A percentile compares a stretch with the other conserved stretches of the same genome.
Evolutionary conservation across 53 echinoderm and acorn worm genomes (phyloP).

Genomic region (Echinarachnius parma): DNA sequence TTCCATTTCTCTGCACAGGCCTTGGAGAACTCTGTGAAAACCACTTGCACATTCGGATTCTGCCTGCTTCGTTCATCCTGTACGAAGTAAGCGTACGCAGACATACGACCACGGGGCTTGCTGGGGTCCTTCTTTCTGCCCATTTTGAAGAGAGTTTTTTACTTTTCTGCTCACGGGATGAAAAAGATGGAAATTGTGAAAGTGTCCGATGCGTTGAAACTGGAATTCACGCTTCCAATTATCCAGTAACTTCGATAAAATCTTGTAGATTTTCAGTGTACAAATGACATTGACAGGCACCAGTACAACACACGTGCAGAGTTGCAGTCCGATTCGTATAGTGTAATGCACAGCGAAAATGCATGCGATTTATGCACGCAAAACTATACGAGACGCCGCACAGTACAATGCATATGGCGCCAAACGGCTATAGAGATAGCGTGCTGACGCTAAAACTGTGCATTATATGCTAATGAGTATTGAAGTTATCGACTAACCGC

Average conservation of each 20-base stretch:
- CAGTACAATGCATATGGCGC: constrained; percentile 44
- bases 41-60: constrained; percentile 51
- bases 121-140: constrained; percentile 65
- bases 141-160: constrained; percentile 31
- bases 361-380: too few relatives aligned
- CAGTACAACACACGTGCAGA: too few relatives aligned
- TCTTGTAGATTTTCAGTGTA: too few relatives aligned
- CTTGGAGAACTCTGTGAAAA: constrained; percentile 92
- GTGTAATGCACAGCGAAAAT: too few relatives aligned
- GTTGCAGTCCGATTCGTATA: too few relatives aligned
- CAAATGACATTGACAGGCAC: too few relatives aligned
- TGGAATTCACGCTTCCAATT: too few relatives aligned
- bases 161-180: too few relatives aligned
- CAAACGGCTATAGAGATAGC: constrained; percentile 12
- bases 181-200: too few relatives aligned
- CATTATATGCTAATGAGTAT: constrained; percentile 35
- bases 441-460: constrained; percentile 38
- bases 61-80: constrained; percentile 61
- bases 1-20: constrained; percentile 91
- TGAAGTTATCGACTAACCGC: constrained; percentile 32
- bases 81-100: constrained; percentile 94
- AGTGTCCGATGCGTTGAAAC: too few relatives aligned
- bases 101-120: constrained; percentile 93
- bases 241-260: too few relatives aligned
- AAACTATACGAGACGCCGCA: constrained; percentile 16